Percentiles rank a stretch among this genome's conserved stretches.
These are phyloP conservation scores for Macrophya annulata DNA, from an alignment of 2,888 invertebrate species.

Conservation along the genomic window DNA sequence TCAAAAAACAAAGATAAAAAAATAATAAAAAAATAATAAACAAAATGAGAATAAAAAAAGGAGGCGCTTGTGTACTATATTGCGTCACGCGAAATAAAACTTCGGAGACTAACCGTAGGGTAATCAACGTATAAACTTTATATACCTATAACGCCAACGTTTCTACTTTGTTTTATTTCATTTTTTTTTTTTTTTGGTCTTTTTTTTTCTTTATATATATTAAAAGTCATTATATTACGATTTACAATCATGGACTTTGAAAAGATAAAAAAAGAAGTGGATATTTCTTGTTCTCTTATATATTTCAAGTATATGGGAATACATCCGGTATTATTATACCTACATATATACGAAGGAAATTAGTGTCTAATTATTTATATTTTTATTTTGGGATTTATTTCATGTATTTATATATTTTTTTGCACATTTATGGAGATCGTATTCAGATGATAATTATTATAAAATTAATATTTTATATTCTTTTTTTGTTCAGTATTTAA, in stretches of 20 bases:
- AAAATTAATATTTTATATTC: not conserved
- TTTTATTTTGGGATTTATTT: not conserved
- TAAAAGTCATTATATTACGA: not conserved
- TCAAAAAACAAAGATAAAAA: not conserved
- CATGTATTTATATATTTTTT: not conserved
- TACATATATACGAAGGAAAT: not conserved
- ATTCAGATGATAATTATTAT: not conserved
- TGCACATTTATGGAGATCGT: not conserved
- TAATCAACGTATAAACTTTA: conserved; percentile 18
- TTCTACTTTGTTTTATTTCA: not conserved
- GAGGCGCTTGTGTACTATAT: not conserved
- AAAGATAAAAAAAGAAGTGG: too few relatives aligned
- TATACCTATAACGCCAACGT: conserved; percentile 11
- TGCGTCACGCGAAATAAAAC: conserved; percentile 24
- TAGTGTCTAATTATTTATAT: not conserved
- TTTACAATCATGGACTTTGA: not conserved
- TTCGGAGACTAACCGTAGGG: conserved; percentile 15
- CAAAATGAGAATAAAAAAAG: not conserved
- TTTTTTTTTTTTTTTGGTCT: not conserved
- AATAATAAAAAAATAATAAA: too few relatives aligned
- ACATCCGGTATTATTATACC: not conserved
- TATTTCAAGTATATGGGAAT: not conserved
- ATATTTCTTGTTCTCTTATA: not conserved
- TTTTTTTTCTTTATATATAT: not conserved
- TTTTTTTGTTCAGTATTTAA: not conserved